phyloP scores from a whole-genome alignment of 2,797 vertebrate species.

The Serranus cabrilla region DNA sequence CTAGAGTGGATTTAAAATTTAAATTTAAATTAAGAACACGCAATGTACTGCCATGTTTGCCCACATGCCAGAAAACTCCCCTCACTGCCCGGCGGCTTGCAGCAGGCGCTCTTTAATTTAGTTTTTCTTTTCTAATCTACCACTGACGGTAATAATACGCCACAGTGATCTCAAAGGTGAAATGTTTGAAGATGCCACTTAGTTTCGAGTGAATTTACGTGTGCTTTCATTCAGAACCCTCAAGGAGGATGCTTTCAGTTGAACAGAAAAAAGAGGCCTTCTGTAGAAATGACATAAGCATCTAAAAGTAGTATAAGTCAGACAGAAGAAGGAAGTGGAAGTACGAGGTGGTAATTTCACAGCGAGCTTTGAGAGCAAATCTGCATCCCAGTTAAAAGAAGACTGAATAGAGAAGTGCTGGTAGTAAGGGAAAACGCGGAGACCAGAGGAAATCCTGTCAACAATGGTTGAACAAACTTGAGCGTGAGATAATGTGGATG shows the following conservation, averaged over 20 bases:
- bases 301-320: constrained; percentile 3
- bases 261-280: neutral
- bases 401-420: constrained; percentile 51
- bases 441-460: constrained; percentile 81
- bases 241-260: constrained; percentile 20
- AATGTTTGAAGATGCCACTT: constrained; percentile 13
- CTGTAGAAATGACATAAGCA: neutral
- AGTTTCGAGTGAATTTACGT: neutral
- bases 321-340: constrained; percentile 28
- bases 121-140: no score
- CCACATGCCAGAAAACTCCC: no score
- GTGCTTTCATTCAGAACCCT: constrained; percentile 7
- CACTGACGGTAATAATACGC: neutral
- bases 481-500: constrained; percentile 71
- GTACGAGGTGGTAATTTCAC: neutral
- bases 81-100: no score
- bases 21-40: no score
- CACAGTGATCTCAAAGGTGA: constrained; percentile 33
- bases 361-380: neutral
- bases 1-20: no score
- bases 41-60: no score
- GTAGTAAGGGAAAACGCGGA: constrained; percentile 46
- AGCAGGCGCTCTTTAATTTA: no score
- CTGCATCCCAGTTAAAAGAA: constrained; percentile 21
- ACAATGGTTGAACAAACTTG: constrained; percentile 76